Base-by-base conservation (phyloP, 2,888 invertebrate genomes). In the Ischnus inquisitorius region DNA sequence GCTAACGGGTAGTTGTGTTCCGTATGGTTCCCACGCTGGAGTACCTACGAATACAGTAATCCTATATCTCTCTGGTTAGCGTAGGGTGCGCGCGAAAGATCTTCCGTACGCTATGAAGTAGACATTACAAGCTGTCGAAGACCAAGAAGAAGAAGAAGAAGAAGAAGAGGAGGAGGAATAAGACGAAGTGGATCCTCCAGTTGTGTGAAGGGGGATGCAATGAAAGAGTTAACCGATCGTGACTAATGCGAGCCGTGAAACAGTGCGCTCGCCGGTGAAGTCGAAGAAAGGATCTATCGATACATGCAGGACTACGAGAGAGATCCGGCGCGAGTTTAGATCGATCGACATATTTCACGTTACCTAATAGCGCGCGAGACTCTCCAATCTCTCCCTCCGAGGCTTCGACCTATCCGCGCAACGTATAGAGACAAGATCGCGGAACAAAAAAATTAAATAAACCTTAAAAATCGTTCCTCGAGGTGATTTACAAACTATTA, bases 21-120 rank as follows among this genome's bases (percentile, higher is more conserved):
- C 86, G 88, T 86, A 87, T 91, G 91, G 57, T 92, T 92, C 92
- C 92, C 92, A 92, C 92, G 92, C 88, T 90, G 90, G 89, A 91
- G 71, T 48, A 67, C 72, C 72, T 62, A 74, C 57, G 48, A 74
- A 43, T 16, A 39, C 54, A 62, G 62, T 34, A 67, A 64, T 48
- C 46, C 48, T 14, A 51, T 90, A 90, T 89, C 90, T 90, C 87
- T 51, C 60, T 68, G 43, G 48, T 80, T 74, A 68, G 54, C 48
- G 46, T 46, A 22, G 39, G 48, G 39, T 69, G 67, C 46, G 43
- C 79, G 22, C 28, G 57, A 60, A 54, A 69, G 48, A 51, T 74
- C 67, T 69, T 34, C 10, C 64, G 64, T 69, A 71, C 48, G 41
- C 69, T 22, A 12, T 19, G 65, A 64, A 65, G 34, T 28, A 19